A percentile compares a stretch with the other conserved stretches of the same genome.
Evolutionary conservation across 2,888 invertebrate genomes (phyloP).

Genomic region (Lycophotia porphyrea): DNA sequence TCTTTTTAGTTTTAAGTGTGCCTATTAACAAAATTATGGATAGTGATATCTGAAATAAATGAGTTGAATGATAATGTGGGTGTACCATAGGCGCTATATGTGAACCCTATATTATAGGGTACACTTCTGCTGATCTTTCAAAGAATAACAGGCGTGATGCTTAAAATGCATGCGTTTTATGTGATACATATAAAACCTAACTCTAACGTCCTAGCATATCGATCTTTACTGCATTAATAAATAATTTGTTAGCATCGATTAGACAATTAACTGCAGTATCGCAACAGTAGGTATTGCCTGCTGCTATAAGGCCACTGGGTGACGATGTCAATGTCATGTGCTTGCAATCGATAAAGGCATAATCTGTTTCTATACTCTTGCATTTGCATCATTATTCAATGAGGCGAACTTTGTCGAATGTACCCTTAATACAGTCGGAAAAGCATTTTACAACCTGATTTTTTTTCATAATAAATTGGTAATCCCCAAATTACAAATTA

Average conservation of each 20-base stretch:
- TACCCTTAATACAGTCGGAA: background rate
- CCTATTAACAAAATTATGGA: too few relatives aligned
- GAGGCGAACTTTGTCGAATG: background rate
- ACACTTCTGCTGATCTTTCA: too few relatives aligned
- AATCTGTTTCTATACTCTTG: constrained; percentile 19
- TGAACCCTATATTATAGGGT: too few relatives aligned
- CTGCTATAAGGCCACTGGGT: constrained; percentile 17
- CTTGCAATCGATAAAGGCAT: constrained; percentile 23
- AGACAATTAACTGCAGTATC: constrained; percentile 26
- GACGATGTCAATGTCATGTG: constrained; percentile 35
- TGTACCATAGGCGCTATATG: too few relatives aligned
- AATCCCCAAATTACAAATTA: too few relatives aligned
- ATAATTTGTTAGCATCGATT: constrained; percentile 26
- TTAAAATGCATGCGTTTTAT: background rate
- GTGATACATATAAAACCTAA: background rate
- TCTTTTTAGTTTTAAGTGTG: too few relatives aligned
- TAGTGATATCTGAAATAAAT: too few relatives aligned
- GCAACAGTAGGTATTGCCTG: constrained; percentile 13
- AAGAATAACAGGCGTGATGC: background rate
- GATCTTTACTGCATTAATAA: constrained; percentile 11
- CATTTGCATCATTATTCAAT: background rate
- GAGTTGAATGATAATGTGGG: too few relatives aligned
- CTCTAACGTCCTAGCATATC: background rate
- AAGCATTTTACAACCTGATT: background rate
- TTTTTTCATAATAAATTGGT: background rate